phyloP scores from a whole-genome alignment of 2,888 invertebrate species.

The Drosophila sordidapex region DNA sequence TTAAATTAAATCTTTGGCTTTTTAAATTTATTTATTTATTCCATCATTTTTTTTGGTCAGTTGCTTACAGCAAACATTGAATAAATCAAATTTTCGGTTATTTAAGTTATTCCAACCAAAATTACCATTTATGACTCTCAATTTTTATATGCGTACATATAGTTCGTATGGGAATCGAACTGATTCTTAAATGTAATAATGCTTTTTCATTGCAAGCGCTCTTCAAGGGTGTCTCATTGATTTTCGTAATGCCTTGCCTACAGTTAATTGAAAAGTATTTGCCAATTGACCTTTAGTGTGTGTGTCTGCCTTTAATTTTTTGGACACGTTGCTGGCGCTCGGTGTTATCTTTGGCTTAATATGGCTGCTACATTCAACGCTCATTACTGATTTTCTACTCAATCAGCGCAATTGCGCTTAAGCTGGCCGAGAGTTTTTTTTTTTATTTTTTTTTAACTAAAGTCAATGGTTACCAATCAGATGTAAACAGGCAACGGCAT shows the following conservation, averaged over 20 bases:
- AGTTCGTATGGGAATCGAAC: not conserved
- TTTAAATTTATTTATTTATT: not conserved
- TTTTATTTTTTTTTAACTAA: constrained; percentile 11
- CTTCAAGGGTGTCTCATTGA: not conserved
- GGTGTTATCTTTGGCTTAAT: constrained; percentile 36
- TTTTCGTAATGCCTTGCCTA: constrained; percentile 4
- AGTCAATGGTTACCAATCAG: constrained; percentile 22
- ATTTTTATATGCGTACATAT: not conserved
- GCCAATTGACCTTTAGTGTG: constrained; percentile 44
- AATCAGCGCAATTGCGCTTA: constrained; percentile 32
- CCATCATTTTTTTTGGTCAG: not conserved
- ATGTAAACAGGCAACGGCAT: constrained; percentile 28
- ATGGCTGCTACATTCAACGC: constrained; percentile 16
- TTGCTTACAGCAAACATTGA: not conserved
- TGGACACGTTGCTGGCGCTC: constrained; percentile 4
- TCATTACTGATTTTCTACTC: constrained; percentile 43
- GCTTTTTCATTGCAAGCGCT: too few species aligned
- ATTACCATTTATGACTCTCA: not conserved
- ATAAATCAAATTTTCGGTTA: not conserved
- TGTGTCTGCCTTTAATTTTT: not conserved
- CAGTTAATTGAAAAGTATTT: constrained; percentile 75
- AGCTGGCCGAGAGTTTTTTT: constrained; percentile 5
- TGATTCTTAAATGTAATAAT: not conserved
- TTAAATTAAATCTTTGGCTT: not conserved
- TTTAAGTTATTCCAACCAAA: not conserved